Percentiles rank a stretch among this genome's conserved stretches.
phyloP scores from a whole-genome alignment of 2,888 invertebrate species.

The Sabatieria punctata region DNA sequence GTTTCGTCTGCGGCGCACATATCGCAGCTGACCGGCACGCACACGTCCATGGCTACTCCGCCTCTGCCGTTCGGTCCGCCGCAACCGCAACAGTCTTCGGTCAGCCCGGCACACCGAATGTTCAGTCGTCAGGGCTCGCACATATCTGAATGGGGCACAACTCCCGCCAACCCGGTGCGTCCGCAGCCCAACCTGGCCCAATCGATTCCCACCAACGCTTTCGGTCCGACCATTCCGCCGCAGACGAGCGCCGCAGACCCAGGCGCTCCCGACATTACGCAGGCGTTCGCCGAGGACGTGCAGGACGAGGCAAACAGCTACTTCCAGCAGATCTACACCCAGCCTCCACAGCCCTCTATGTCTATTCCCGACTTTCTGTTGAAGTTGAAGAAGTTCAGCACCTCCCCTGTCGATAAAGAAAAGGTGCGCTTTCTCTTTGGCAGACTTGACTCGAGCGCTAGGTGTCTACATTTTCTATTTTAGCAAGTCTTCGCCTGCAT shows the following conservation, averaged over 20 bases:
- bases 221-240: slow-evolving; percentile 1
- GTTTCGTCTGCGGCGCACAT: too few species aligned
- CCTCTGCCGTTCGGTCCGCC: too few species aligned
- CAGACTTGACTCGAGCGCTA: not conserved
- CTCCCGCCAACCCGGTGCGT: slow-evolving; percentile 7
- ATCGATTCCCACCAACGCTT: slow-evolving; percentile 7
- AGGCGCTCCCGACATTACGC: slow-evolving; percentile 10
- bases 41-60: too few species aligned
- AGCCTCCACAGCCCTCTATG: slow-evolving; percentile 53
- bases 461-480: slow-evolving; percentile 8
- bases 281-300: slow-evolving; percentile 36
- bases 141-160: too few species aligned
- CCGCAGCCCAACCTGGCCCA: slow-evolving; percentile 3
- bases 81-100: too few species aligned
- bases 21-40: too few species aligned
- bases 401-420: slow-evolving; percentile 67
- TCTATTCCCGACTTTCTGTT: slow-evolving; percentile 89
- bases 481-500: slow-evolving; percentile 69
- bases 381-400: slow-evolving; percentile 85
- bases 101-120: too few species aligned
- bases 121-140: too few species aligned
- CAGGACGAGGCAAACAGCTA: slow-evolving; percentile 98
- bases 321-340: slow-evolving; percentile 90
- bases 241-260: slow-evolving; percentile 10
- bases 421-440: slow-evolving; percentile 9